These are phyloP conservation scores for Sebastes schlegelii DNA, from an alignment of 2,113 vertebrate species.

Conservation along the genomic window DNA sequence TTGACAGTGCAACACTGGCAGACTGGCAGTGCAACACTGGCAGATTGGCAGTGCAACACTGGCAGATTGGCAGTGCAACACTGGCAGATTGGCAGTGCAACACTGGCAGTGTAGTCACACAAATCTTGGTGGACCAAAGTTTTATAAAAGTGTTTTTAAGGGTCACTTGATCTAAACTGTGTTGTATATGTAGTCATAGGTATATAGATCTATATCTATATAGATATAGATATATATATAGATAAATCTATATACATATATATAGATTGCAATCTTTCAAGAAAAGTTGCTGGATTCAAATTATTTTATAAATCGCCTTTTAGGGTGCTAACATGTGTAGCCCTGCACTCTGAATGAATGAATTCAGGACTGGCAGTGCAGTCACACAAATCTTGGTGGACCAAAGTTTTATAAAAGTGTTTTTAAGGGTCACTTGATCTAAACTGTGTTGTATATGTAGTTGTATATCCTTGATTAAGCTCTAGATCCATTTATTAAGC, in stretches of 20 bases:
- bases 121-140: not conserved
- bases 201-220: too few relatives aligned
- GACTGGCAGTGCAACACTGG: too few relatives aligned
- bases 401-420: not conserved
- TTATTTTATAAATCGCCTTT: too few relatives aligned
- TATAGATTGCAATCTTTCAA: too few relatives aligned
- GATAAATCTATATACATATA: too few relatives aligned
- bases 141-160: not conserved
- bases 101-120: not conserved
- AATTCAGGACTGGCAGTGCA: not conserved
- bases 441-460: not conserved
- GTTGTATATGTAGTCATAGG: not conserved
- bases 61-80: too few relatives aligned
- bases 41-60: too few relatives aligned
- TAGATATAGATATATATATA: too few relatives aligned
- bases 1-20: too few relatives aligned
- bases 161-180: not conserved
- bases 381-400: not conserved
- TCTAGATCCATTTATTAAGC: not conserved
- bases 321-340: not conserved
- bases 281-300: not conserved
- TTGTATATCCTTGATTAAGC: not conserved
- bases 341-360: not conserved
- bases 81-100: too few relatives aligned
- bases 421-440: not conserved